These are phyloP conservation scores for Scaptomyza hsui DNA, from an alignment of 1,140 invertebrate species.

Conservation along the genomic window DNA sequence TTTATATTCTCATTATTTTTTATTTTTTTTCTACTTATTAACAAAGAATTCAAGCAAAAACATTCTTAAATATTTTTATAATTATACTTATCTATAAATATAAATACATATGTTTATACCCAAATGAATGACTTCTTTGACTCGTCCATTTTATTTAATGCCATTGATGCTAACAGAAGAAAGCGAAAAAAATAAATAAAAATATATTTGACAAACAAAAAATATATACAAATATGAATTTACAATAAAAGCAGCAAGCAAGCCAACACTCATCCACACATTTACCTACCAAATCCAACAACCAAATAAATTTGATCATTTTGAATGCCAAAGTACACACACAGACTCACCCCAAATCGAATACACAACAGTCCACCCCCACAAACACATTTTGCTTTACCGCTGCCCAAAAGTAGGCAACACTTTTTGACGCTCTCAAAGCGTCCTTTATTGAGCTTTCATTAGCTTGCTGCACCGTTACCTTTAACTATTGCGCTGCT, in stretches of 20 bases:
- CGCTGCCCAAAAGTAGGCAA: slow-evolving; percentile 34
- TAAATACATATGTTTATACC: slow-evolving; percentile 69
- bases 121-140: slow-evolving; percentile 84
- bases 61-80: slow-evolving; percentile 45
- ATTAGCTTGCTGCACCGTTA: slow-evolving; percentile 33
- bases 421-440: slow-evolving; percentile 19
- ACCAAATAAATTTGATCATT: slow-evolving; percentile 6
- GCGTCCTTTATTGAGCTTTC: slow-evolving; percentile 14
- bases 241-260: slow-evolving; percentile 55
- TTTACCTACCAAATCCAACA: slow-evolving; percentile 14
- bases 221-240: slow-evolving; percentile 27
- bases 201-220: slow-evolving; percentile 40
- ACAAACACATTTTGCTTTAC: slow-evolving; percentile 23
- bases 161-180: slow-evolving; percentile 83
- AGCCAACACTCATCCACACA: slow-evolving; percentile 45
- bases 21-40: slow-evolving; percentile 18
- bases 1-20: slow-evolving; percentile 30
- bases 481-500: slow-evolving; percentile 43
- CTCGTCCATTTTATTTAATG: slow-evolving; percentile 84
- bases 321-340: slow-evolving; percentile 13
- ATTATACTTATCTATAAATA: slow-evolving; percentile 57
- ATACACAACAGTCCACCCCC: slow-evolving; percentile 11
- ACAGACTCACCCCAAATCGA: slow-evolving; percentile 3
- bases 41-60: slow-evolving; percentile 39
- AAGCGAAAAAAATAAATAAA: slow-evolving; percentile 54